These are phyloP conservation scores for Drosophila kuntzei DNA, from an alignment of 2,888 invertebrate species.

Conservation along the genomic window DNA sequence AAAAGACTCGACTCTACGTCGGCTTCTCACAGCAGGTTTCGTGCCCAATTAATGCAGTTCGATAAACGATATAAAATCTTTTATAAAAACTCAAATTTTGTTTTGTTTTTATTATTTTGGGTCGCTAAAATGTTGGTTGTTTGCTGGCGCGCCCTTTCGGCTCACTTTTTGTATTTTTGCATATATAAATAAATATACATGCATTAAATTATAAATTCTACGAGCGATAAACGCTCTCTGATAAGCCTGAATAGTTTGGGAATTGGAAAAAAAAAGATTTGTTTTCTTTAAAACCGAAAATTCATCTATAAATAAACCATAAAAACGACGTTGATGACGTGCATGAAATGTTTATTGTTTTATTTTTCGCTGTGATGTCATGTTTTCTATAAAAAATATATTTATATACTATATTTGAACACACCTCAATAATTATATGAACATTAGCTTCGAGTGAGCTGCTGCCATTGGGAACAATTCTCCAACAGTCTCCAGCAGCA, in stretches of 20 bases:
- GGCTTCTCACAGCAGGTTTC: conserved; percentile 66
- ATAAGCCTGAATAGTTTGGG: conserved; percentile 43
- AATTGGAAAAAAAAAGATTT: conserved; percentile 12
- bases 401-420: conserved; percentile 16
- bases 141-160: conserved; percentile 63
- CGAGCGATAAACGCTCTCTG: conserved; percentile 53
- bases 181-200: conserved; percentile 62
- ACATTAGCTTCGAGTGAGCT: conserved; percentile 38
- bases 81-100: conserved; percentile 19
- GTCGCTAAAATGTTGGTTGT: conserved; percentile 29
- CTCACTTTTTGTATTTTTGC: conserved; percentile 47
- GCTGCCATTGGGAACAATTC: conserved; percentile 38
- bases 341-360: conserved; percentile 38
- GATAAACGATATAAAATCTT: conserved; percentile 37
- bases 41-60: conserved; percentile 70
- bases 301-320: conserved; percentile 41
- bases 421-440: conserved; percentile 60
- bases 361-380: conserved; percentile 43
- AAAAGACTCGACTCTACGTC: conserved; percentile 12
- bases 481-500: conserved; percentile 32
- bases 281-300: conserved; percentile 36
- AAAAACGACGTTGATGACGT: conserved; percentile 34
- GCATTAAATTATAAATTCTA: conserved; percentile 52
- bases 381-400: conserved; percentile 11
- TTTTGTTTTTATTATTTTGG: conserved; percentile 27